Evolutionary conservation across 2,113 vertebrate genomes (phyloP).

Genomic region (Apteryx owenii): DNA sequence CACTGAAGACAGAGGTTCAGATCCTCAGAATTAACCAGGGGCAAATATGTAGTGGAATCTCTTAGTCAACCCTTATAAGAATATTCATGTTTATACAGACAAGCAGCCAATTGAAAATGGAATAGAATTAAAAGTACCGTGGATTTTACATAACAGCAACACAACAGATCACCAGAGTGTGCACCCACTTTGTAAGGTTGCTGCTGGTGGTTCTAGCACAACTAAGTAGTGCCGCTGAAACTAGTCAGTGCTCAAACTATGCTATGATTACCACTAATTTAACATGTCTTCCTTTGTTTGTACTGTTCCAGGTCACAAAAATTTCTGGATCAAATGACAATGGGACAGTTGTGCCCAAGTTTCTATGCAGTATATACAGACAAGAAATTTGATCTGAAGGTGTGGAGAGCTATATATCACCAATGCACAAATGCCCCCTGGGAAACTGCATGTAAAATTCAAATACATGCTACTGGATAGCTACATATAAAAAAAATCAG

Average conservation of each 20-base stretch:
- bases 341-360: neutral
- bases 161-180: neutral
- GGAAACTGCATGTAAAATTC: neutral
- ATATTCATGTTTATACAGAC: accelerated
- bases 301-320: neutral
- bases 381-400: neutral
- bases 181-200: neutral
- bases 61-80: neutral
- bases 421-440: neutral
- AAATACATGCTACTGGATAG: neutral
- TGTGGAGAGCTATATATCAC: neutral
- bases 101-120: neutral
- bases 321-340: neutral
- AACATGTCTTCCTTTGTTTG: neutral
- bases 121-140: neutral
- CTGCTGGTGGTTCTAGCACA: neutral
- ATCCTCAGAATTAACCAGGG: neutral
- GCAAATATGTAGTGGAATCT: neutral
- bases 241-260: neutral
- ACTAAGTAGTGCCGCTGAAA: neutral
- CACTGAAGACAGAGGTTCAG: neutral
- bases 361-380: neutral
- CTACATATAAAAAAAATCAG: neutral
- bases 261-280: neutral
- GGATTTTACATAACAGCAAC: neutral